phyloP scores from a whole-genome alignment of 2,797 vertebrate genomes.

The Bradypodion ventrale region DNA sequence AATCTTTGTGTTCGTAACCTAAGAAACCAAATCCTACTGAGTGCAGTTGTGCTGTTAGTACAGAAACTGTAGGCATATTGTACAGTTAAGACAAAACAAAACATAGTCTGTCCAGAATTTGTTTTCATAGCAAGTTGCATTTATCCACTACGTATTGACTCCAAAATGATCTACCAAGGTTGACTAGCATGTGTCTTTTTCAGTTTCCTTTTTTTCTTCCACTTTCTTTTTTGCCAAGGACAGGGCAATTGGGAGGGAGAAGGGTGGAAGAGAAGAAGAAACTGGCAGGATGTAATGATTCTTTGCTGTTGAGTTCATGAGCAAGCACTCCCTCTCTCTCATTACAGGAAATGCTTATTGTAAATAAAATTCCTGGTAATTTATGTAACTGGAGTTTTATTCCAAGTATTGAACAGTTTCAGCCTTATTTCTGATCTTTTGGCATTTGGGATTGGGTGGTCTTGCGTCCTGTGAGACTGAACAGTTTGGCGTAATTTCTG shows the following conservation, averaged over 20 bases:
- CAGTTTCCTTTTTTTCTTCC: no score
- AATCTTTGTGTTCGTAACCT: slow-evolving; percentile 71
- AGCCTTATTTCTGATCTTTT: slow-evolving; percentile 15
- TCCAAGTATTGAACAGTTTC: slow-evolving; percentile 20
- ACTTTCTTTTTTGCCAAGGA: not conserved
- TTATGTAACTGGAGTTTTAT: slow-evolving; percentile 18
- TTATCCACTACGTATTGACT: slow-evolving; percentile 32
- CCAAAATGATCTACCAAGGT: slow-evolving; percentile 22
- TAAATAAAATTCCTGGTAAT: slow-evolving; percentile 35
- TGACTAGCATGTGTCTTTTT: no score
- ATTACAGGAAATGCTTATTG: slow-evolving; percentile 25
- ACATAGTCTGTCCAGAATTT: slow-evolving; percentile 30
- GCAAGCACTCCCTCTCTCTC: not conserved
- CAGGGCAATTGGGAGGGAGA: not conserved
- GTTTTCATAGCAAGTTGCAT: not conserved
- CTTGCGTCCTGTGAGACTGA: slow-evolving; percentile 25
- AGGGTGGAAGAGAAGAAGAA: slow-evolving; percentile 11
- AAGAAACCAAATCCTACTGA: slow-evolving; percentile 53
- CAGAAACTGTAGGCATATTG: slow-evolving; percentile 54
- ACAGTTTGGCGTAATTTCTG: slow-evolving; percentile 23
- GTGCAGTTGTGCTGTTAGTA: slow-evolving; percentile 67
- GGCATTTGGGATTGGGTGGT: slow-evolving; percentile 11
- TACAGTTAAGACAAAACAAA: slow-evolving; percentile 42
- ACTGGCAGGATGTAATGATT: not conserved
- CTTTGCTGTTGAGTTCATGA: slow-evolving; percentile 32